These are phyloP conservation scores for Paracentrotus lividus DNA, from an alignment of 53 echinoderm and acorn worm genomes.

Conservation along the genomic window DNA sequence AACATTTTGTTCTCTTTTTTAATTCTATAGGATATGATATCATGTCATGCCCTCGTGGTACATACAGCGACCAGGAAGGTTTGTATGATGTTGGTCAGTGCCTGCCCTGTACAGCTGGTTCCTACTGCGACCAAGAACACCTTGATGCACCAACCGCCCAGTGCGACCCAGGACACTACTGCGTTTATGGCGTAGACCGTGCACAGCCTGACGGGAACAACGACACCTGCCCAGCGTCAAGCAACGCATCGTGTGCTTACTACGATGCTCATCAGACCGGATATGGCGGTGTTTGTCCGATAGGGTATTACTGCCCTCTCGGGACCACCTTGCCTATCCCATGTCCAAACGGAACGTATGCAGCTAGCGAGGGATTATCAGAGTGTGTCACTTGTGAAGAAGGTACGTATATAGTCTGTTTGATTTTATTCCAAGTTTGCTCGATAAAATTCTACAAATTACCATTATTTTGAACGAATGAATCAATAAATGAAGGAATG, in stretches of 20 bases:
- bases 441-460: too few relatives aligned
- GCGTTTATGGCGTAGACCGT: slow-evolving; percentile 92
- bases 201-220: slow-evolving; percentile 92
- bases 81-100: slow-evolving; percentile 86
- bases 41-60: slow-evolving; percentile 92
- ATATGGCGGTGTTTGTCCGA: slow-evolving; percentile 91
- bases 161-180: slow-evolving; percentile 85
- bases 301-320: slow-evolving; percentile 79
- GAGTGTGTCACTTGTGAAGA: slow-evolving; percentile 87
- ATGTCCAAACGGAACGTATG: slow-evolving; percentile 88
- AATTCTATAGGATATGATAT: slow-evolving; percentile 82
- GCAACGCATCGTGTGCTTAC: slow-evolving; percentile 87
- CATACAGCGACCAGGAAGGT: slow-evolving; percentile 92
- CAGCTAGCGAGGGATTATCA: slow-evolving; percentile 82
- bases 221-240: slow-evolving; percentile 66
- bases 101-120: slow-evolving; percentile 88
- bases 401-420: slow-evolving; percentile 75
- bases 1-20: background rate
- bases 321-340: slow-evolving; percentile 85
- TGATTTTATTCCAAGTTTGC: background rate
- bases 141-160: slow-evolving; percentile 70
- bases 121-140: slow-evolving; percentile 92
- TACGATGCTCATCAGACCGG: slow-evolving; percentile 94
- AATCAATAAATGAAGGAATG: too few relatives aligned
- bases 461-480: too few relatives aligned